phyloP scores from a whole-genome alignment of 2,113 vertebrate species.

The Vanacampus margaritifer region DNA sequence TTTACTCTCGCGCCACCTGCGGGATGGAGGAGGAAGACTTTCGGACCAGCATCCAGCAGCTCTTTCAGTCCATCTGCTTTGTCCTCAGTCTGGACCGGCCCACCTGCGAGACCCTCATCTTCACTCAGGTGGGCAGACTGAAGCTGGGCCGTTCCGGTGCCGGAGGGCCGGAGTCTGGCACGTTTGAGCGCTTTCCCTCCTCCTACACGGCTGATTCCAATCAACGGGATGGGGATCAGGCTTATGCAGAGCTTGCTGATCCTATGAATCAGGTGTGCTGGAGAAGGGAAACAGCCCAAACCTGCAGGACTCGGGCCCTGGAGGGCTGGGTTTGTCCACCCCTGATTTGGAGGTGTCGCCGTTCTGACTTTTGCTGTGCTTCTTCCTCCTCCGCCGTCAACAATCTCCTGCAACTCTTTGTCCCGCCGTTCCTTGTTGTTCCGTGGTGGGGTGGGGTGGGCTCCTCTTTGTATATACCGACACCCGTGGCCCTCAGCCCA shows the following conservation, averaged over 20 bases:
- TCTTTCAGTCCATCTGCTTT: conserved; percentile 97
- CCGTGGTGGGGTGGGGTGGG: background rate
- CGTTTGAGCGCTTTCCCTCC: too few species aligned
- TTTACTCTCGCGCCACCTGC: conserved; percentile 95
- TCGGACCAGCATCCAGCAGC: conserved; percentile 89
- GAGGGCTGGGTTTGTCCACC: too few species aligned
- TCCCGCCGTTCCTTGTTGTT: conserved; percentile 13
- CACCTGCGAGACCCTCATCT: conserved; percentile 93
- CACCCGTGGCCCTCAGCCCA: conserved; percentile 65
- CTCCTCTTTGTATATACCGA: conserved; percentile 47
- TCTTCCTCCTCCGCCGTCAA: conserved; percentile 18
- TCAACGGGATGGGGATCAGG: too few species aligned
- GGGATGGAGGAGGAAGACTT: conserved; percentile 98
- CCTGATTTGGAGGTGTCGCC: background rate
- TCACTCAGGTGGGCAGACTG: conserved; percentile 84
- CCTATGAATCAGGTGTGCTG: too few species aligned
- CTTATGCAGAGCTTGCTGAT: too few species aligned
- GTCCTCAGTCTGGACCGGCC: conserved; percentile 95
- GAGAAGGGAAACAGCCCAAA: too few species aligned
- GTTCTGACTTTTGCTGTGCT: conserved; percentile 6
- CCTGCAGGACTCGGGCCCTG: too few species aligned
- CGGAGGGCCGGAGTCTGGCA: too few species aligned
- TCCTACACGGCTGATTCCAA: too few species aligned
- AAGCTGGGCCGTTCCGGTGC: background rate
- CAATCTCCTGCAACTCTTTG: conserved; percentile 30